These are phyloP conservation scores for Colletes latitarsis DNA, from an alignment of 1,140 invertebrate genomes.

Conservation along the genomic window DNA sequence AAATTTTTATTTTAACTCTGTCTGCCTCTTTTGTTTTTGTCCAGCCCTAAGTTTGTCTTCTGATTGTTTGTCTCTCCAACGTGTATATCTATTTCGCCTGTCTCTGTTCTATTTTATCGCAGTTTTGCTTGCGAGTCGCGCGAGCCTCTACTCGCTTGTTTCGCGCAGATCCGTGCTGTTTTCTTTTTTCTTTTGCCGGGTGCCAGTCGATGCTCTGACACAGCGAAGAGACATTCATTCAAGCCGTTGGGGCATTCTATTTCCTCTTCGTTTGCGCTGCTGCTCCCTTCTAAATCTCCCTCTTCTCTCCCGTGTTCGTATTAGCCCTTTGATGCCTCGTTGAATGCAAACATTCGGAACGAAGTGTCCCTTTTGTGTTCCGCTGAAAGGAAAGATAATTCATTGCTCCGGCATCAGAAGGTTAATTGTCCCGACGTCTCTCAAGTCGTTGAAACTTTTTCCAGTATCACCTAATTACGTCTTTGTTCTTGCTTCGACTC, in stretches of 20 bases:
- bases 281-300: background rate
- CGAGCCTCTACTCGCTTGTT: constrained; percentile 30
- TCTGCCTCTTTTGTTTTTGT: constrained; percentile 24
- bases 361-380: background rate
- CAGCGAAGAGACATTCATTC: background rate
- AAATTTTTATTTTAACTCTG: constrained; percentile 52
- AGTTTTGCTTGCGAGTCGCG: constrained; percentile 29
- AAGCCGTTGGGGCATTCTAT: background rate
- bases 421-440: background rate
- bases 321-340: background rate
- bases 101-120: constrained; percentile 18
- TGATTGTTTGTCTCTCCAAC: constrained; percentile 31
- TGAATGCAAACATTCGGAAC: background rate
- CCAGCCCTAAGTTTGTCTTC: constrained; percentile 17
- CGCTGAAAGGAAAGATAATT: background rate
- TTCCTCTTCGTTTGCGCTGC: background rate
- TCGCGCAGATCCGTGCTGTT: background rate
- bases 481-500: background rate
- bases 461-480: background rate
- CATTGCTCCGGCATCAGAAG: too few relatives aligned
- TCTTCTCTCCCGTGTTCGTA: too few relatives aligned
- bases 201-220: background rate
- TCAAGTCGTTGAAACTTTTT: too few relatives aligned
- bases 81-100: constrained; percentile 31
- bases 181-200: constrained; percentile 22